Evolutionary conservation across 2,888 invertebrate species (phyloP), one percentile per base, ranked within the genome.

Genomic region (Dorcus parallelipipedus): DNA sequence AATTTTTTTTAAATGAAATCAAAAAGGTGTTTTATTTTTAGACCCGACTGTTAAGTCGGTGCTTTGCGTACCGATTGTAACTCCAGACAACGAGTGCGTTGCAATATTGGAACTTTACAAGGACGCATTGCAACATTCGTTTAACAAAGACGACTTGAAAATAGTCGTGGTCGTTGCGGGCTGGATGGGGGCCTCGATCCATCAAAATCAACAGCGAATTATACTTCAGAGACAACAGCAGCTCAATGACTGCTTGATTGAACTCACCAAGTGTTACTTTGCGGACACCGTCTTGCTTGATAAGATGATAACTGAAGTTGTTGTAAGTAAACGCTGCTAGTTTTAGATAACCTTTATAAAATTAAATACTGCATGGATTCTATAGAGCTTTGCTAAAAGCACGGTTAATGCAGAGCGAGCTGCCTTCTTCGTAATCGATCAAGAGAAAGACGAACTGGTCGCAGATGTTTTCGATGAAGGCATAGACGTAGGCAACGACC

Each of bases 401-500:
- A 83, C 82, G 56, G 76, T 85, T 55, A 79, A 79, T 0, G 84
- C 85, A 0, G 84, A 85, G 78, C 76, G 83, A 33, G 82, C 83
- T 45, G 81, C 81, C 42, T 83, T 85, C 73, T 85, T 79, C 72
- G 81, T 83, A 17, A 78, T 86, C 39, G 81, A 84, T 66, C 78
- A 78, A 59, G 78, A 79, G 0, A 75, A 77, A 1, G 79, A 79
- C 0, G 75, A 79, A 42, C 56, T 83, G 8, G 71, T 76, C 7
- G 84, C 84, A 0, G 84, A 85, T 69, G 80, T 84, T 74, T 86
- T 82, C 80, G 85, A 85, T 60, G 84, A 86, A 67, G 83, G 84
- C 1, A 81, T 74, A 67, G 83, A 84, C 1, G 81, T 74, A 9
- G 69, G 81, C 76, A 63, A 60, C n/a, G 67, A 71, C 0, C 73